Conservation (phyloP, 2,888 invertebrate genomes). For the Tenthredo distinguenda region DNA sequence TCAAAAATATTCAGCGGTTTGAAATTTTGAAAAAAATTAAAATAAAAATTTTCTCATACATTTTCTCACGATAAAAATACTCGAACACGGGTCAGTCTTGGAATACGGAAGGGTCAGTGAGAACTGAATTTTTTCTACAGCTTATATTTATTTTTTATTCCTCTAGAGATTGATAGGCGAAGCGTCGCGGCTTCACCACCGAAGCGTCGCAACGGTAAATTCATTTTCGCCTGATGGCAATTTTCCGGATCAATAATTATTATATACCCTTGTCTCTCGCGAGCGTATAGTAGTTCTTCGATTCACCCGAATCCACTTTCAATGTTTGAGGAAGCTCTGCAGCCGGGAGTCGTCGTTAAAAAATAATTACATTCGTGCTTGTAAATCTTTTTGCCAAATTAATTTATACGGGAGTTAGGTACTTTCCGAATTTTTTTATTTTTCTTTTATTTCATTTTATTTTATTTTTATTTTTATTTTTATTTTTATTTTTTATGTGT, state of each 20-base stretch:
- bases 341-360: constrained; percentile 35
- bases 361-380: constrained; percentile 46
- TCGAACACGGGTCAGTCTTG: not conserved
- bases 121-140: not conserved
- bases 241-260: constrained; percentile 45
- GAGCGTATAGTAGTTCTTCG: constrained; percentile 24
- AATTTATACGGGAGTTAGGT: constrained; percentile 22
- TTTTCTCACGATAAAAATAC: not conserved
- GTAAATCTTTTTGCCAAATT: constrained; percentile 40
- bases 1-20: not conserved
- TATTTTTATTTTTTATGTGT: not conserved
- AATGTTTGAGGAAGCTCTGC: constrained; percentile 33
- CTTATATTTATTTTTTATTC: not conserved
- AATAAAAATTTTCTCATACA: not conserved
- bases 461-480: not conserved
- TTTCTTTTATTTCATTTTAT: not conserved
- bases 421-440: not conserved
- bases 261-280: constrained; percentile 33
- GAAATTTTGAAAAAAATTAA: not conserved
- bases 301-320: constrained; percentile 33
- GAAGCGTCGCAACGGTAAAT: constrained; percentile 2
- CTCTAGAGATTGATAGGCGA: not conserved
- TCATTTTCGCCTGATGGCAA: constrained; percentile 47
- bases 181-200: not conserved
- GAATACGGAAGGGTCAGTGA: not conserved